phyloP scores from a whole-genome alignment of 2,888 invertebrate species.

The Pristionchus japonicus region DNA sequence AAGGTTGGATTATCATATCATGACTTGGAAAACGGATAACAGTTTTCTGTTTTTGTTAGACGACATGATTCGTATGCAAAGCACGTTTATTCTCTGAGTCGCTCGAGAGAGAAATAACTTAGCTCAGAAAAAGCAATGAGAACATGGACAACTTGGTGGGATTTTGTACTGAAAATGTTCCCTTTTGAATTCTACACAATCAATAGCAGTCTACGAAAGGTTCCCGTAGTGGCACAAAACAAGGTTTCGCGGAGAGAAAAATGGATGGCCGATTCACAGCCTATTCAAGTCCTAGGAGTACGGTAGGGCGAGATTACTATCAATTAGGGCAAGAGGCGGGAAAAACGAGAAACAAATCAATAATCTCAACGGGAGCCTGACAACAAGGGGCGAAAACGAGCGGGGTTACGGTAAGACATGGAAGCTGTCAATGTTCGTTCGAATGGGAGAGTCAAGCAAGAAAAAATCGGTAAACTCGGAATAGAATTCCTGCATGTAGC shows the following conservation, averaged over 20 bases:
- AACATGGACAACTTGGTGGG: neutral
- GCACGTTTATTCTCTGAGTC: conserved; percentile 40
- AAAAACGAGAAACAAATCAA: conserved; percentile 28
- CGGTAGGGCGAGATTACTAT: conserved; percentile 21
- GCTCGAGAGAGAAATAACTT: conserved; percentile 21
- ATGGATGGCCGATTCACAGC: neutral
- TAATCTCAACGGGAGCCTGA: conserved; percentile 31
- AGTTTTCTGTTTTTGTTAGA: neutral
- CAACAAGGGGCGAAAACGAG: neutral
- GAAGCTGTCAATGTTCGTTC: conserved; percentile 29
- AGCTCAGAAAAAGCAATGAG: neutral
- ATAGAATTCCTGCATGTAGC: neutral
- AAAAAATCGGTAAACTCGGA: neutral
- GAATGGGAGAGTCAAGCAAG: neutral
- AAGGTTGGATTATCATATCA: too few species aligned
- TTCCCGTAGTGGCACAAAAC: conserved; percentile 35
- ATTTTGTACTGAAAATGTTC: conserved; percentile 16
- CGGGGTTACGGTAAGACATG: neutral
- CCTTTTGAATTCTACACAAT: neutral
- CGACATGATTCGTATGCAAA: neutral
- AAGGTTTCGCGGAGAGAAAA: neutral
- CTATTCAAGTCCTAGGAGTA: conserved; percentile 33
- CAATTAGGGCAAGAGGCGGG: conserved; percentile 11
- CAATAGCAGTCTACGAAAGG: conserved; percentile 27
- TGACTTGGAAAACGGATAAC: too few species aligned